phyloP scores from a whole-genome alignment of 2,888 invertebrate species.

The Pomacea canaliculata region DNA sequence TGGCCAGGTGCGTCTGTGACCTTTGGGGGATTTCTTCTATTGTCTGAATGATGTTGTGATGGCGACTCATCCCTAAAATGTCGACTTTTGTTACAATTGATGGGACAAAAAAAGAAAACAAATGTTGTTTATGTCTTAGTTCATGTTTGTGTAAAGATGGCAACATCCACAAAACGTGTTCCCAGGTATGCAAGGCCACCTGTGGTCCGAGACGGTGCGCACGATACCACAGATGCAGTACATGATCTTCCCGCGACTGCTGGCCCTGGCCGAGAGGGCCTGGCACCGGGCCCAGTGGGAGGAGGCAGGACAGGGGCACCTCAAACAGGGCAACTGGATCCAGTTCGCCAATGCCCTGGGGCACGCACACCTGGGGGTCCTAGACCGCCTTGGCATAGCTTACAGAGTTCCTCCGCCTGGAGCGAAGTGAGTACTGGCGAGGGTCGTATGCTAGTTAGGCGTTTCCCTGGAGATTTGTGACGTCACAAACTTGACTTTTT shows the following conservation, averaged over 20 bases:
- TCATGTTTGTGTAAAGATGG: too few relatives aligned
- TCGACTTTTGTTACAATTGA: too few relatives aligned
- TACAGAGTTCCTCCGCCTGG: conserved; percentile 59
- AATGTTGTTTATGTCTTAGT: too few relatives aligned
- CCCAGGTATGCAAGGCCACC: conserved; percentile 60
- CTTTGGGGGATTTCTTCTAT: not conserved
- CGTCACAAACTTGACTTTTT: not conserved
- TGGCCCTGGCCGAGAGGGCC: conserved; percentile 62
- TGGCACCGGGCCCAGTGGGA: conserved; percentile 66
- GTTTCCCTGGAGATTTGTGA: not conserved
- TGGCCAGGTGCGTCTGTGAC: not conserved
- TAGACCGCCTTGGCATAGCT: conserved; percentile 45
- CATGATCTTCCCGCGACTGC: conserved; percentile 54
- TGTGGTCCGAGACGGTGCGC: conserved; percentile 59
- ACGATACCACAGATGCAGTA: conserved; percentile 43
- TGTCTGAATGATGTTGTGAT: too few relatives aligned
- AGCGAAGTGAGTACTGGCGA: conserved; percentile 39
- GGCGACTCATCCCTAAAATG: too few relatives aligned
- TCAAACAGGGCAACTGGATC: conserved; percentile 45
- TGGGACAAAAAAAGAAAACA: too few relatives aligned
- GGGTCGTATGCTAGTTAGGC: not conserved
- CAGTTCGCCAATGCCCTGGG: conserved; percentile 51
- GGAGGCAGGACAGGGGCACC: conserved; percentile 8
- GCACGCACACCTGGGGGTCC: conserved; percentile 41
- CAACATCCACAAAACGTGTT: too few relatives aligned